Conservation (phyloP, 2,797 vertebrate genomes). For the Lepidocolaptes lacrymiger region DNA sequence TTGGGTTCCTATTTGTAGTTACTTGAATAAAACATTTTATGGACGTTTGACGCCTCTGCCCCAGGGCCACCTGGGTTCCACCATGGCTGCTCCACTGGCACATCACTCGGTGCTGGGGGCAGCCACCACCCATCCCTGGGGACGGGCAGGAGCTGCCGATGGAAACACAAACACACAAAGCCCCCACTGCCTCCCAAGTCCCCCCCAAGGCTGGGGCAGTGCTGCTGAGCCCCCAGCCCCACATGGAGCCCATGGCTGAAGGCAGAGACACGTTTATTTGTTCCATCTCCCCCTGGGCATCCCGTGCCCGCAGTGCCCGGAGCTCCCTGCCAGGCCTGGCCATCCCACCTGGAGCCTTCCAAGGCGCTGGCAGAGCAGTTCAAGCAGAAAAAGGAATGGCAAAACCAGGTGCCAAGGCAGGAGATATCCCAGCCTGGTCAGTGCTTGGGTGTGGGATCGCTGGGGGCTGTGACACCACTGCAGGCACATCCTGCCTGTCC, state of each 20-base stretch:
- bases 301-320: neutral
- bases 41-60: constrained; percentile 19
- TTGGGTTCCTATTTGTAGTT: constrained; percentile 80
- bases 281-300: neutral
- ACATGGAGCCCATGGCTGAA: neutral
- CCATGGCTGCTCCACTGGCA: neutral
- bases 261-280: neutral
- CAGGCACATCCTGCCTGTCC: neutral
- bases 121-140: neutral
- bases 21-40: constrained; percentile 84
- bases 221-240: neutral
- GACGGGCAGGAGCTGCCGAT: neutral
- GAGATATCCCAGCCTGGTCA: neutral
- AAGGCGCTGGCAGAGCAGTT: neutral
- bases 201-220: fast-evolving
- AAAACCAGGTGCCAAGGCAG: neutral
- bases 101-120: neutral
- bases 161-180: neutral
- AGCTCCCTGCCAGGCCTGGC: neutral
- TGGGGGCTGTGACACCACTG: fast-evolving
- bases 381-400: fast-evolving
- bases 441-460: neutral
- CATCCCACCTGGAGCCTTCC: fast-evolving
- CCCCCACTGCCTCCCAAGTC: neutral
- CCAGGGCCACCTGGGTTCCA: neutral